Evolutionary conservation across 2,113 vertebrate species (phyloP), one percentile per base, ranked within the genome.

Genomic region (Pteronura brasiliensis): DNA sequence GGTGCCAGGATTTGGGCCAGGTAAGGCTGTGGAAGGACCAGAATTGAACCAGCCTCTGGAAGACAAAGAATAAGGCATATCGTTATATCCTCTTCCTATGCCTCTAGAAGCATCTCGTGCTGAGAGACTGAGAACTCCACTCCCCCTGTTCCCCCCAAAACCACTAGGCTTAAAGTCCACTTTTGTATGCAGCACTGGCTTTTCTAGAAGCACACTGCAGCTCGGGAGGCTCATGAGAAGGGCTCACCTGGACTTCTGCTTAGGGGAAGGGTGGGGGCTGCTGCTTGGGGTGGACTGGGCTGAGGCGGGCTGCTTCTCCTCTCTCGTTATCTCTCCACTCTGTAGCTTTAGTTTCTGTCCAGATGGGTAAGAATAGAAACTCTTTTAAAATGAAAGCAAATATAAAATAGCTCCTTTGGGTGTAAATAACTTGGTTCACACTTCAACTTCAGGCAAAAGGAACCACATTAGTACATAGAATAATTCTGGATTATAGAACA

Each of bases 261-360:
- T 99, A 7, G 99, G 99, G 95, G 99, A 99, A 6, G 99, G 97
- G 79, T 99, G 99, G 12, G 99, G 99, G 94, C 99, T 99, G 96
- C 97, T 99, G 96, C 98, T 99, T 17, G 99, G 99, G 92, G 99
- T 99, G 82, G 99, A 99, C 97, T 99, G 99, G 97, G 99, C 96
- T 74, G 99, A 99, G 92, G 99, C 97, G 39, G 98, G 98, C 98
- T 99, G 99, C 98, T 98, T 99, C 96, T 99, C 99, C 90, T 99
- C 99, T 98, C 99, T 99, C 67, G 98, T 49, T 29, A 52, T 95
- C 94, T 99, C 99, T 98, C 99, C 99, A 71, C 98, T 99, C 98
- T 99, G 99, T 97, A 99, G 99, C 98, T 99, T 99, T 97, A 99
- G 98, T 98, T 99, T 99, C 99, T 99, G 98, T 85, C 61, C 84